These are phyloP conservation scores for Marasmarcha lunaedactyla DNA, from an alignment of 2,888 invertebrate genomes.

Conservation along the genomic window DNA sequence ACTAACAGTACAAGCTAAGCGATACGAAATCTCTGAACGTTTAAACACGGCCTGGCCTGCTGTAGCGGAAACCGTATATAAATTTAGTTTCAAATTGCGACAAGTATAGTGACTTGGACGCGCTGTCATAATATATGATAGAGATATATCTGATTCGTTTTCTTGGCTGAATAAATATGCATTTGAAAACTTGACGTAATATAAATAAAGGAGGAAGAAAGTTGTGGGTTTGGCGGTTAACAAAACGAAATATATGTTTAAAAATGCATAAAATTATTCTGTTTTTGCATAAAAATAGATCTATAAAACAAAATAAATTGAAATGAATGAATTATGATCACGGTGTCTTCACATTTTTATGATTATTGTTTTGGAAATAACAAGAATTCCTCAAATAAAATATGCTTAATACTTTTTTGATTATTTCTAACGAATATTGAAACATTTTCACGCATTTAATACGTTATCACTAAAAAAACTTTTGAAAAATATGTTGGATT, in stretches of 20 bases:
- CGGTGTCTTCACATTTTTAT: neutral
- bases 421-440: too few relatives aligned
- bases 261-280: too few relatives aligned
- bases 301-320: too few relatives aligned
- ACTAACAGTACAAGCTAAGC: slow-evolving; percentile 49
- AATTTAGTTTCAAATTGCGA: neutral
- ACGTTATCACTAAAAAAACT: too few relatives aligned
- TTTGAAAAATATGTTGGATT: too few relatives aligned
- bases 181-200: neutral
- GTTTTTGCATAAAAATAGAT: too few relatives aligned
- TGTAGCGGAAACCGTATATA: neutral
- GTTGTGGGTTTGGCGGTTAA: neutral
- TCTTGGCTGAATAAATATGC: too few relatives aligned
- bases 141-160: too few relatives aligned
- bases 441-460: too few relatives aligned
- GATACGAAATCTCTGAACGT: slow-evolving; percentile 50
- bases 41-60: neutral
- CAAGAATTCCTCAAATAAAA: neutral
- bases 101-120: neutral
- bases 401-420: too few relatives aligned
- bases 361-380: too few relatives aligned
- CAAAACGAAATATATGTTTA: too few relatives aligned
- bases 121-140: neutral
- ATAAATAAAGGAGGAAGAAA: neutral
- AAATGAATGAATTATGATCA: neutral